Evolutionary conservation across 2,797 vertebrate species (phyloP), one percentile per base, ranked within the genome.

Genomic region (Etheostoma nigrum): DNA sequence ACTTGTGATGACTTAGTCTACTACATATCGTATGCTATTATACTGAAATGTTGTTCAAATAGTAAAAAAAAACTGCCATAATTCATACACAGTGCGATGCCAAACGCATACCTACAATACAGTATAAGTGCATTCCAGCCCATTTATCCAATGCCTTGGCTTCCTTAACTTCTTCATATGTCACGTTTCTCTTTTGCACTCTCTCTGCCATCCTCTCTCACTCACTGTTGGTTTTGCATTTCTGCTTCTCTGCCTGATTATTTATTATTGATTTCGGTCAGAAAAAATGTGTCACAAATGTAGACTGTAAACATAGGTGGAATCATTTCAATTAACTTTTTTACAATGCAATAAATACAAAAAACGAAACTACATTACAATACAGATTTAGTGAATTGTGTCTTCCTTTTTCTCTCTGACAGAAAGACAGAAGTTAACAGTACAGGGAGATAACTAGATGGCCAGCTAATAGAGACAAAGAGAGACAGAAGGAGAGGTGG

Each of bases 401-500:
- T 12, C 1, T 23, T 23, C 13, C 6, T 18, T 8, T 30, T 33
- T 42, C 48, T 45, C 6, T 25, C 23, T 27, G 25, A 21, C 2
- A 1, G 57, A 67, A 8, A 47, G 67, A 59, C 54, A 58, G n/a
- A 48, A 45, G 2, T 16, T 51, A 27, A 62, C 15, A 36, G 63
- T 57, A 25, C 47, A 33, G 54, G 44, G 36, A 84, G 59, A 86
- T 78, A 74, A 79, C 49, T 44, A 44, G 55, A 76, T 79, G 54
- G 57, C 12, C 67, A 75, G 67, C 70, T 74, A 72, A 76, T 33
- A 49, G 21, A 63, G 53, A 75, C 67, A 70, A 16, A 71, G 61
- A 66, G 59, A 79, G 78, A 58, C 55, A 65, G 57, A 74, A 45
- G 40, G 47, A 67, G 76, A 84, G 76, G 76, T 71, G 84, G 88